These are phyloP conservation scores for Solen grandis DNA, from an alignment of 1,140 invertebrate species.

Conservation along the genomic window DNA sequence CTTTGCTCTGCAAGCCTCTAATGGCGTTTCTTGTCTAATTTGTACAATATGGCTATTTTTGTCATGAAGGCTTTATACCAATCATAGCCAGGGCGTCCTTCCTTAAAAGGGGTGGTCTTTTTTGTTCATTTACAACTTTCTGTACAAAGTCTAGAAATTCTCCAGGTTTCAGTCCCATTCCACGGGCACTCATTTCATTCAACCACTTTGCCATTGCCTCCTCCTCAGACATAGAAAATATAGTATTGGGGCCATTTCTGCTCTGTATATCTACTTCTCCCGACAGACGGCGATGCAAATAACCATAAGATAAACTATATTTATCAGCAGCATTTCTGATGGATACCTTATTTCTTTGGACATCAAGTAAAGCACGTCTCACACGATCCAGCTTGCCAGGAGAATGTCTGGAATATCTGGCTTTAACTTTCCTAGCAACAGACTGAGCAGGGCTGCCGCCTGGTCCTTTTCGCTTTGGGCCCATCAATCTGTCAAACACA, in stretches of 20 bases:
- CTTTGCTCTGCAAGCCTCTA: slow-evolving; percentile 15
- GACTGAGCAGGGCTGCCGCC: no score
- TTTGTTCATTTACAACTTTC: slow-evolving; percentile 28
- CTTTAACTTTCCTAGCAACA: no score
- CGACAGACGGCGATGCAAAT: slow-evolving; percentile 13
- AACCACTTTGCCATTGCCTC: slow-evolving; percentile 18
- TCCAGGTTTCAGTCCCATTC: slow-evolving; percentile 38
- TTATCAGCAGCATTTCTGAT: no score
- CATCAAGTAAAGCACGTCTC: no score
- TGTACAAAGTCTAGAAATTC: slow-evolving; percentile 30
- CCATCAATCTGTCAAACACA: no score
- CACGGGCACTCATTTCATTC: slow-evolving; percentile 28
- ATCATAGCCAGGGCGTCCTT: slow-evolving; percentile 11
- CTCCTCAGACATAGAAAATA: slow-evolving; percentile 14
- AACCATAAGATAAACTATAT: no score
- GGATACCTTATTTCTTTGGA: no score
- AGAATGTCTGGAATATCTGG: no score
- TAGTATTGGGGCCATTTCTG: slow-evolving; percentile 10
- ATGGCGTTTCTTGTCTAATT: slow-evolving; percentile 35
- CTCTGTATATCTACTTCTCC: slow-evolving; percentile 5
- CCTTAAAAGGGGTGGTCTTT: slow-evolving; percentile 12
- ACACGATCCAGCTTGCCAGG: no score
- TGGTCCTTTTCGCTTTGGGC: no score
- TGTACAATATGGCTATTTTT: slow-evolving; percentile 10
- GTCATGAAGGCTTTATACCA: slow-evolving; percentile 28